These are phyloP conservation scores for Heliconius sara DNA, from an alignment of 2,888 invertebrate genomes.

Conservation along the genomic window DNA sequence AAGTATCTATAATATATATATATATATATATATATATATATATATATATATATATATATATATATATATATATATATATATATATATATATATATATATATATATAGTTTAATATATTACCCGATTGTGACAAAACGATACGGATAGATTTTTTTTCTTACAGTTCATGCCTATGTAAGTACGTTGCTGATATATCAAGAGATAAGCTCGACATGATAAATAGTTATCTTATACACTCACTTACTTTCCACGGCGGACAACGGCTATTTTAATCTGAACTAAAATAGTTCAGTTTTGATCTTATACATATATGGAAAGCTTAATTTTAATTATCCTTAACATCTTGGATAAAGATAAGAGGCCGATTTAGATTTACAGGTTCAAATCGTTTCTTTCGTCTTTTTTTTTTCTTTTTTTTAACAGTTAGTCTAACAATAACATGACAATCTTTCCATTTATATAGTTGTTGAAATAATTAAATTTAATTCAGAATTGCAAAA, in stretches of 20 bases:
- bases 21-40: too few relatives aligned
- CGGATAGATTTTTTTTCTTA: not conserved
- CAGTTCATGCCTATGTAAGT: slow-evolving; percentile 14
- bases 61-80: too few relatives aligned
- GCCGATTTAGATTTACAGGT: not conserved
- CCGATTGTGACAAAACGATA: not conserved
- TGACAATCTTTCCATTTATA: too few relatives aligned
- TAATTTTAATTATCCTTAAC: slow-evolving; percentile 37
- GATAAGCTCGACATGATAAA: slow-evolving; percentile 45
- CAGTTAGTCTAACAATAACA: too few relatives aligned
- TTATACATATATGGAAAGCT: slow-evolving; percentile 36
- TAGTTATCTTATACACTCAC: slow-evolving; percentile 45
- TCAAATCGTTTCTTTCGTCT: not conserved
- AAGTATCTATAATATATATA: too few relatives aligned
- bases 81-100: too few relatives aligned
- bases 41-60: too few relatives aligned
- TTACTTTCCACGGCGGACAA: slow-evolving; percentile 43
- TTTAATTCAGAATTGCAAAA: too few relatives aligned
- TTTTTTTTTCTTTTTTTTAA: too few relatives aligned
- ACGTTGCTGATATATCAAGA: slow-evolving; percentile 37
- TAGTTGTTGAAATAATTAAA: too few relatives aligned
- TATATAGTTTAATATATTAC: not conserved
- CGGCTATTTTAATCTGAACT: slow-evolving; percentile 43
- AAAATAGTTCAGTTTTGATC: slow-evolving; percentile 35
- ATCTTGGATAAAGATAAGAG: slow-evolving; percentile 27